These are phyloP conservation scores for Uria aalge DNA, from an alignment of 2,113 vertebrate species.

Conservation along the genomic window DNA sequence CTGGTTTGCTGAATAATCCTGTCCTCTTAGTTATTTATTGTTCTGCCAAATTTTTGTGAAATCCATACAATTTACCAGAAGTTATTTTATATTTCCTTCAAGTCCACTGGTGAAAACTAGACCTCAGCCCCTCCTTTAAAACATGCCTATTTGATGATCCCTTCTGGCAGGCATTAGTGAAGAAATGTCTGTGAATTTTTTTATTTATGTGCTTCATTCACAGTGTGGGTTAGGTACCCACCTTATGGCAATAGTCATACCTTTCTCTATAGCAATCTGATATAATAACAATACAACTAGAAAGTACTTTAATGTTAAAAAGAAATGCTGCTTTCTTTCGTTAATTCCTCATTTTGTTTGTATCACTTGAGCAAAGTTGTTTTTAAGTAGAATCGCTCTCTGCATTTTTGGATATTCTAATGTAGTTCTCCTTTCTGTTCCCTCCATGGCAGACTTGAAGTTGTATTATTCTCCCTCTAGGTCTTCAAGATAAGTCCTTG, in stretches of 20 bases:
- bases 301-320: not conserved
- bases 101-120: not conserved
- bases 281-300: not conserved
- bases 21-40: not conserved
- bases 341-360: not conserved
- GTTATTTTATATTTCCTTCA: not conserved
- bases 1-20: not conserved
- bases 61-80: not conserved
- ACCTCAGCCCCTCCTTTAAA: not conserved
- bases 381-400: not conserved
- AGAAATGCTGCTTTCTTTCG: not conserved
- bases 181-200: not conserved
- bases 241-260: not conserved
- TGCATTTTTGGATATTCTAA: not conserved
- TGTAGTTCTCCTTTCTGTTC: not conserved
- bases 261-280: not conserved
- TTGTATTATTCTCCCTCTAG: not conserved
- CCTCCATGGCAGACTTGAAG: not conserved
- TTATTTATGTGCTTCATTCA: not conserved
- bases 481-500: not conserved
- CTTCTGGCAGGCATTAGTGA: not conserved
- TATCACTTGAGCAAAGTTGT: not conserved
- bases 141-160: not conserved
- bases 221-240: not conserved
- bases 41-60: not conserved